Evolutionary conservation across 2,797 vertebrate species (phyloP).

Genomic region (Lacerta agilis): DNA sequence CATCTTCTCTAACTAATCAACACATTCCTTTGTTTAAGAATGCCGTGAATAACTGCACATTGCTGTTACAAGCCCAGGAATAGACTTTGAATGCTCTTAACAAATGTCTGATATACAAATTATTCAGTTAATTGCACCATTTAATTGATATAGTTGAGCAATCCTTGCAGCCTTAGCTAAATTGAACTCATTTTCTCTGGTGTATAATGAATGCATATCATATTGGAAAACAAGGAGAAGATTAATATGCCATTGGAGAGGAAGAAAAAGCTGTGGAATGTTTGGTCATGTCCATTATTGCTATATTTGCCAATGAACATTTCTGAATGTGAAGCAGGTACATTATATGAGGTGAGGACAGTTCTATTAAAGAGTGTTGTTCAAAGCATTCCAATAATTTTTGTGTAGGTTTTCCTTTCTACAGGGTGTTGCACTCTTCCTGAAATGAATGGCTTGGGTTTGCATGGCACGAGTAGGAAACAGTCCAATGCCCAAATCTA

Average conservation of each 20-base stretch:
- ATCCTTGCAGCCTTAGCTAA: neutral
- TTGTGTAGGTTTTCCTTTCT: slow-evolving; percentile 1
- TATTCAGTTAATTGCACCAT: slow-evolving; percentile 27
- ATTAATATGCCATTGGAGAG: neutral
- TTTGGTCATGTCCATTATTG: neutral
- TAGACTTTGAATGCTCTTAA: neutral
- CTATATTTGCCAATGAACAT: neutral
- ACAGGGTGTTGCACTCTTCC: neutral
- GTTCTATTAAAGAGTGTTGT: neutral
- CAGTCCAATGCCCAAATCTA: neutral
- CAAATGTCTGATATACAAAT: slow-evolving; percentile 26
- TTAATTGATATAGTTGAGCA: slow-evolving; percentile 30
- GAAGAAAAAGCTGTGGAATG: neutral
- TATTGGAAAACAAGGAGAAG: neutral
- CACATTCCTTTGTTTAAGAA: neutral
- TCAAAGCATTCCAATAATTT: neutral
- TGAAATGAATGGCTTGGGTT: neutral
- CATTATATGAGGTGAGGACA: neutral
- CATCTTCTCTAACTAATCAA: neutral
- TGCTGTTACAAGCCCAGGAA: neutral
- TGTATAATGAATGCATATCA: slow-evolving; percentile 10
- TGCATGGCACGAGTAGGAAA: slow-evolving; percentile 2
- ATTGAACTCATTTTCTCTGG: neutral
- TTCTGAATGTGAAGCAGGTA: neutral
- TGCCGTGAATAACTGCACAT: neutral